Percentiles rank a stretch among this genome's conserved stretches.
Conservation (phyloP, 2,888 invertebrate genomes). For the Drosophila emarginata region DNA sequence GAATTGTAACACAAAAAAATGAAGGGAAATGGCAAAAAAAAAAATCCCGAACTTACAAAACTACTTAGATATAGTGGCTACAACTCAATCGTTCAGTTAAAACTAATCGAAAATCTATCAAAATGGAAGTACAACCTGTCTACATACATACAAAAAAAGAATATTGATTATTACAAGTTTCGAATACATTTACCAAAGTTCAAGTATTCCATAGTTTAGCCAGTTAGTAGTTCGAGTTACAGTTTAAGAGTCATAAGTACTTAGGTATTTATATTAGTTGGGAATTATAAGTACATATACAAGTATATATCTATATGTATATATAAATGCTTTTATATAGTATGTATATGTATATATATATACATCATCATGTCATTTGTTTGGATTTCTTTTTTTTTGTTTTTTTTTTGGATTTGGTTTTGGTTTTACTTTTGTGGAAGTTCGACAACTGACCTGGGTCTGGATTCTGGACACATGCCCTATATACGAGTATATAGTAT, state of each 20-base stretch:
- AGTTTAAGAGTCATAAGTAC: slow-evolving; percentile 41
- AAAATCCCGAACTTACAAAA: slow-evolving; percentile 34
- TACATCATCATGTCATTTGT: not conserved
- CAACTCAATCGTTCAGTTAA: slow-evolving; percentile 30
- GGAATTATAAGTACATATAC: not conserved
- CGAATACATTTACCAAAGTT: slow-evolving; percentile 46
- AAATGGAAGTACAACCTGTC: slow-evolving; percentile 24
- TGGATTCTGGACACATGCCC: slow-evolving; percentile 68
- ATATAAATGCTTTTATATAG: too few relatives aligned
- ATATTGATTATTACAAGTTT: slow-evolving; percentile 47
- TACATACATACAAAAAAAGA: slow-evolving; percentile 22
- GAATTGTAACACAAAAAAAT: slow-evolving; percentile 58
- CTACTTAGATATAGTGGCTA: slow-evolving; percentile 44
- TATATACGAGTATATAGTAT: slow-evolving; percentile 56
- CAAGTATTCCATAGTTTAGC: slow-evolving; percentile 40
- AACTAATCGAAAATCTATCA: not conserved
- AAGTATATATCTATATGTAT: too few relatives aligned
- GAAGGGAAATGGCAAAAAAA: slow-evolving; percentile 9
- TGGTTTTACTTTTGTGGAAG: slow-evolving; percentile 57
- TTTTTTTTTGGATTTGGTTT: slow-evolving; percentile 27
- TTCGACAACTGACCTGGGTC: slow-evolving; percentile 76
- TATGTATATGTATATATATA: slow-evolving; percentile 26
- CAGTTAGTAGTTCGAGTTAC: slow-evolving; percentile 55
- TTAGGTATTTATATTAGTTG: slow-evolving; percentile 11
- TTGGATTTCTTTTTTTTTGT: not conserved